These are phyloP conservation scores for Clarias laeviceps DNA, from an alignment of 2,797 vertebrate genomes.

Conservation along the genomic window DNA sequence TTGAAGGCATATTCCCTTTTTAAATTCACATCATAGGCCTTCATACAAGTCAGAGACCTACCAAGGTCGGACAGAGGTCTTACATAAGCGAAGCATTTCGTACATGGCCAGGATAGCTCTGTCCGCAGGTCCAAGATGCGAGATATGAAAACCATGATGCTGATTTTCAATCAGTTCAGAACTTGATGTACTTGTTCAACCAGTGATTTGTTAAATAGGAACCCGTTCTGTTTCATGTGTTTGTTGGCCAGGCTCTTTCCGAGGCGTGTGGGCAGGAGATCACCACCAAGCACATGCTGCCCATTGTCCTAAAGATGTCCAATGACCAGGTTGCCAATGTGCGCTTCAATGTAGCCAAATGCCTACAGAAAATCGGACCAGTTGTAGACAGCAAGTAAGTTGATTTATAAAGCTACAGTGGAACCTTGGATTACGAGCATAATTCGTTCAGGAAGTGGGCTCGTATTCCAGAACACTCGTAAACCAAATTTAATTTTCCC, in stretches of 20 bases:
- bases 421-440: too few species aligned
- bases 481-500: too few species aligned
- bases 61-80: too few species aligned
- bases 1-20: not conserved
- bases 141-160: not conserved
- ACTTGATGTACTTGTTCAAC: not conserved
- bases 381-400: slow-evolving; percentile 84
- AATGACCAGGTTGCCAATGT: slow-evolving; percentile 92
- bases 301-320: slow-evolving; percentile 89
- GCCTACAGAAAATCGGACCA: slow-evolving; percentile 88
- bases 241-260: slow-evolving; percentile 76
- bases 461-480: too few species aligned
- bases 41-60: not conserved
- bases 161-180: not conserved
- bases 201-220: not conserved
- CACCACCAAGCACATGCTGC: slow-evolving; percentile 91
- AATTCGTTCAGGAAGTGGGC: too few species aligned
- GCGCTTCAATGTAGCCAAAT: slow-evolving; percentile 92
- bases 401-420: not conserved
- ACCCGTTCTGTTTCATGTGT: not conserved
- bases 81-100: not conserved
- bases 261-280: slow-evolving; percentile 89
- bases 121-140: not conserved
- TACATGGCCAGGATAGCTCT: not conserved
- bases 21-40: not conserved